Evolutionary conservation across 2,797 vertebrate species (phyloP), one percentile per base, ranked within the genome.

Genomic region (Malurus leucopterus): DNA sequence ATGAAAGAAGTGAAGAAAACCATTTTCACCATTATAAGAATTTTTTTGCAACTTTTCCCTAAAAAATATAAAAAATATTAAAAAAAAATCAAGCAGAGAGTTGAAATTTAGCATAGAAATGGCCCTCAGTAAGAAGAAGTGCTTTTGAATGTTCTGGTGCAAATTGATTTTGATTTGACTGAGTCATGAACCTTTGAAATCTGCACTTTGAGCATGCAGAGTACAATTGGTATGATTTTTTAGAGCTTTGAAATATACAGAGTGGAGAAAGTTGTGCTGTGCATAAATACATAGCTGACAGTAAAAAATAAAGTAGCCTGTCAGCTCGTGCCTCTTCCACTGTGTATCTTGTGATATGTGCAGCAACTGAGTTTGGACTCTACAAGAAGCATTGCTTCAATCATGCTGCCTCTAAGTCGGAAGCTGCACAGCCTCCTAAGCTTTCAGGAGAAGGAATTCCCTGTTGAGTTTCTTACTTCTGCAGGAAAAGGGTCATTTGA

Each of bases 151-250:
- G 92, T 92, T 94, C 93, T 91, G 92, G 79, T 95, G 93, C 91
- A 96, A 96, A 95, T 95, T 95, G 93, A 94, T 94, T 91, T 93
- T 95, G 95, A 91, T 95, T 94, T 86, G 85, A 92, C 90, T 92
- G 91, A 94, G 94, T 94, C 87, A 93, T 94, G 94, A 91, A 93
- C 90, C 94, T 94, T 91, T 94, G 92, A 94, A 93, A 95, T 91
- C 87, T 94, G 93, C 92, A 94, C 90, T 95, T 95, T 93, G 92
- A 94, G 93, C 94, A 92, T 90, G 80, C 88, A 86, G 86, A 93
- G 86, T 90, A 89, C 95, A 95, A 93, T 94, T 91, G 91, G 50
- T 73, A 88, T 93, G 92, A 93, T 91, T 92, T 94, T 95, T 94
- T 92, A 91, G 86, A 72, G 27, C 88, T 94, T 87, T 92, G 92